Conservation (phyloP, 2,113 vertebrate genomes). For the Phaethornis superciliosus region DNA sequence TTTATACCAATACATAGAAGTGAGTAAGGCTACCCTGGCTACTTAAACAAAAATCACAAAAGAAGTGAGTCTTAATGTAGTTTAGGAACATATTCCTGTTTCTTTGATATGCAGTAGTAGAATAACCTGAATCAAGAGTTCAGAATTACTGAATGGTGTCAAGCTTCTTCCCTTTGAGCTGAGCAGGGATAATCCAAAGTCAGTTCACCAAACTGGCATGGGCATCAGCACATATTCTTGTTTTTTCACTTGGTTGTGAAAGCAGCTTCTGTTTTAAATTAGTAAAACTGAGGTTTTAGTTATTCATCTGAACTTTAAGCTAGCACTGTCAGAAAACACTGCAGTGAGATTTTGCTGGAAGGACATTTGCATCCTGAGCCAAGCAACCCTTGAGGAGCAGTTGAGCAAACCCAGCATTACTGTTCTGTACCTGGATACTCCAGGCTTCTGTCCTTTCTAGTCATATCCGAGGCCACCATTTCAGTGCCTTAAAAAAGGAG, state of each 20-base stretch:
- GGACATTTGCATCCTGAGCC: neutral
- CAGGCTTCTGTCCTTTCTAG: neutral
- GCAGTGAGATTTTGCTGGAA: neutral
- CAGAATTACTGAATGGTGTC: neutral
- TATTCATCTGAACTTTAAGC: neutral
- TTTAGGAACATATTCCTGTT: neutral
- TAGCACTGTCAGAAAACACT: neutral
- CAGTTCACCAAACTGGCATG: neutral
- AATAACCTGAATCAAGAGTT: neutral
- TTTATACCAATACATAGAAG: neutral
- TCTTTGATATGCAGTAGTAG: neutral
- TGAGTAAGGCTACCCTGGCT: neutral
- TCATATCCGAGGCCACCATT: neutral
- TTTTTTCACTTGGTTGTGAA: neutral
- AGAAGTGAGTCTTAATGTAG: neutral
- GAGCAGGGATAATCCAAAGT: neutral
- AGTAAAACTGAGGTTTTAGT: neutral
- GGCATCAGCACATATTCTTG: neutral
- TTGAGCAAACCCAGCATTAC: neutral
- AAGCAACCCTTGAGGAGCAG: neutral
- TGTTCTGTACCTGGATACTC: neutral
- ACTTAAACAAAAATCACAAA: neutral
- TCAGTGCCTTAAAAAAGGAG: neutral
- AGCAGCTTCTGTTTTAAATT: neutral
- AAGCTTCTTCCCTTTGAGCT: neutral